Base-by-base conservation (phyloP, 2,113 vertebrate genomes). In the Sus scrofa region DNA sequence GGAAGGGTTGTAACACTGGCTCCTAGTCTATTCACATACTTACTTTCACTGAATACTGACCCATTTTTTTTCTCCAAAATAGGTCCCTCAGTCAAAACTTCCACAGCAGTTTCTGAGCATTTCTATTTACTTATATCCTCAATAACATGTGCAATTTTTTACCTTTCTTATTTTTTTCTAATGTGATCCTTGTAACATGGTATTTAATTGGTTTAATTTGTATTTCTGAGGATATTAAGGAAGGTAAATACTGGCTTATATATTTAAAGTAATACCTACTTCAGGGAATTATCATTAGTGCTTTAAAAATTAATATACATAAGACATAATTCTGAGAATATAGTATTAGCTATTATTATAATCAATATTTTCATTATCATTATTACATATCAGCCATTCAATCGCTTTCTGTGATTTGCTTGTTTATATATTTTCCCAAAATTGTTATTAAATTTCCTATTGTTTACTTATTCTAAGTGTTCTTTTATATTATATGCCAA, bases 91-190 rank as follows among this genome's bases (percentile, higher is more conserved):
- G 24, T 37, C 12, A 4, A 50, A 92, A 82, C 44, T 71, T 8
- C 6, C 32, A 67, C 4, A 60, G 37, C 6, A n/a, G 1, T 65
- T 39, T 2, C 16, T 24, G 14, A 86, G 7, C 14, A 39, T 39
- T 44, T 13, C 44, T 70, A 37, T 73, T 78, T 34, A 11, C 50
- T 85, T 34, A 67, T 4, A 22, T 39, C n/a, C n/a, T 34, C 50
- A n/a, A 63, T 30, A 77, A 54, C 20, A n/a, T 32, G 54, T 67
- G 65, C 26, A 67, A 9, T n/a, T 39, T 37, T 67, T 65, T 4
- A n/a, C 37, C 32, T 68, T 94, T 65, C 30, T 70, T 65, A 67
- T 34, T 89, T 71, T 92, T 91, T 90, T 82, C 34, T 82, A 81
- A 77, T 62, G 44, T 22, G 16, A 71, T 82, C 24, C 4, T 92